These are phyloP conservation scores for Lottia gigantea DNA, from an alignment of 2,888 invertebrate genomes.

Conservation along the genomic window DNA sequence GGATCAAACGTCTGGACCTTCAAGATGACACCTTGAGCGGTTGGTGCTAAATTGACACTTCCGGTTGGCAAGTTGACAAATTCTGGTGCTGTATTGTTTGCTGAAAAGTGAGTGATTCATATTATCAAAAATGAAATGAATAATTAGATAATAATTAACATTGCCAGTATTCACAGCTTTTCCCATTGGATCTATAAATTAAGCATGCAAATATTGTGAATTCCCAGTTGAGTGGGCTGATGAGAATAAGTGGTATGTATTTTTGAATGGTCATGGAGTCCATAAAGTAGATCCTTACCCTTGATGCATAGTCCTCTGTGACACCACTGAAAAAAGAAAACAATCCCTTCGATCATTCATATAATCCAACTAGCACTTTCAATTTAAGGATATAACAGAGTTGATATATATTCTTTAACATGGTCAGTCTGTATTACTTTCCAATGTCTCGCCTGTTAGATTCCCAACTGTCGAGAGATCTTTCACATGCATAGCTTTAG, in stretches of 20 bases:
- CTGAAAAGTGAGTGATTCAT: neutral
- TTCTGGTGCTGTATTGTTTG: neutral
- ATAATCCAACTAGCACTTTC: no score
- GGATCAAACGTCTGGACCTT: neutral
- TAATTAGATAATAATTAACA: neutral
- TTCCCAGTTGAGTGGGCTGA: neutral
- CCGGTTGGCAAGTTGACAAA: neutral
- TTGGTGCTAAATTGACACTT: neutral
- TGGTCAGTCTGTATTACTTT: no score
- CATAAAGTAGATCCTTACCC: neutral
- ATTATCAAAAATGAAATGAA: no score
- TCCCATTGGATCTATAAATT: no score
- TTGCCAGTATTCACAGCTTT: no score
- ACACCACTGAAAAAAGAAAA: neutral
- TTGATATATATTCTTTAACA: no score
- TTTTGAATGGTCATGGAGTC: neutral
- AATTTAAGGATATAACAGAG: no score
- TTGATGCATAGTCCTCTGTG: conserved; percentile 1
- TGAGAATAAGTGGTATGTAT: neutral
- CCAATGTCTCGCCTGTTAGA: neutral
- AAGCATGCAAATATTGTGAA: no score
- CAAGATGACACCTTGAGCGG: neutral
- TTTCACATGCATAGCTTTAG: neutral
- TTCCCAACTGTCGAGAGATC: neutral
- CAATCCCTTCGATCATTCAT: neutral